These are phyloP conservation scores for Papilio glaucus DNA, from an alignment of 1,140 invertebrate species.

Conservation along the genomic window DNA sequence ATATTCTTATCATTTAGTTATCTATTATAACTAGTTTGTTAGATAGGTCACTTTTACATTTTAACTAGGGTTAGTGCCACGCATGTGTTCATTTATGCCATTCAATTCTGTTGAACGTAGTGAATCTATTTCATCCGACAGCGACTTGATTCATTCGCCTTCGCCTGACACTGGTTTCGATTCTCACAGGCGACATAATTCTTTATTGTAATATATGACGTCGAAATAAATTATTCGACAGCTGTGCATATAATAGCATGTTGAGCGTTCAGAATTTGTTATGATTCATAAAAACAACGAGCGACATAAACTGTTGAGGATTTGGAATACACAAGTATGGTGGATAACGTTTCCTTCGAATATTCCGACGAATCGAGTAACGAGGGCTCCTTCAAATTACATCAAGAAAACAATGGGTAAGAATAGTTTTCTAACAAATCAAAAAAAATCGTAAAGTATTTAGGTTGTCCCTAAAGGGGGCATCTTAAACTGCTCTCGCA, in stretches of 20 bases:
- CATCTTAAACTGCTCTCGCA: no score
- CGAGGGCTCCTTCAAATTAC: slow-evolving; percentile 47
- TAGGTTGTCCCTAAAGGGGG: no score
- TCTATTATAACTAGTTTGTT: not conserved
- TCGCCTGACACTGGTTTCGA: not conserved
- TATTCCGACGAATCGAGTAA: slow-evolving; percentile 73
- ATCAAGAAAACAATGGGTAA: slow-evolving; percentile 22
- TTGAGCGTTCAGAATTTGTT: slow-evolving; percentile 11
- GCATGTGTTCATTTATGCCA: not conserved
- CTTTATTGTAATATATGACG: slow-evolving; percentile 1
- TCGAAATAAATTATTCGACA: not conserved
- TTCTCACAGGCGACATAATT: not conserved
- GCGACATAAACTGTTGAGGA: slow-evolving; percentile 40
- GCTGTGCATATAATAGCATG: slow-evolving; percentile 6
- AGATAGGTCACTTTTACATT: slow-evolving; percentile 2
- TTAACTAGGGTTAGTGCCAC: not conserved
- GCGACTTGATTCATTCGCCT: not conserved
- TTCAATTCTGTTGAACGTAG: slow-evolving; percentile 3
- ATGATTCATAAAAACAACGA: slow-evolving; percentile 32
- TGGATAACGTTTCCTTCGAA: slow-evolving; percentile 77
- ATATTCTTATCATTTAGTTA: not conserved
- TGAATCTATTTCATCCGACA: slow-evolving; percentile 5
- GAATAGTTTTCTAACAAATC: not conserved
- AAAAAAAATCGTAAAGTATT: no score
- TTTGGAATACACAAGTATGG: slow-evolving; percentile 56